Base-by-base conservation (phyloP, 2,113 vertebrate genomes). In the Labrus mixtus region DNA sequence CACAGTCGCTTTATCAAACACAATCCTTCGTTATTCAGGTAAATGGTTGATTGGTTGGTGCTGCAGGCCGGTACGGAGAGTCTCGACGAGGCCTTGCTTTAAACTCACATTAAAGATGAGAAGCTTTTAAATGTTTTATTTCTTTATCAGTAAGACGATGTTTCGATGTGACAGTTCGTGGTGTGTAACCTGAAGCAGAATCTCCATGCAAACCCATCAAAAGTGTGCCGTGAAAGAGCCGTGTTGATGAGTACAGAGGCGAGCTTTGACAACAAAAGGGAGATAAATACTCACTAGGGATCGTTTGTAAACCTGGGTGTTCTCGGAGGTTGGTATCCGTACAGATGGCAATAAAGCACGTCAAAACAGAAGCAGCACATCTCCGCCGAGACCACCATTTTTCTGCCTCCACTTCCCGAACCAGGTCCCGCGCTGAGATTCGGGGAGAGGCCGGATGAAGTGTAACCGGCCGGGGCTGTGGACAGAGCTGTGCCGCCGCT, bases 361-460 rank as follows among this genome's bases (percentile, higher is more conserved):
- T 98, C 97, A 95, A 98, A 97, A 92, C 97, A 98, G 95, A 98
- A 98, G 96, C 97, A 97, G 95, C 97, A 98, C 97, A 98, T 98
- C 96, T 98, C 97, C 83, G 97, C 96, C 79, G 97, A 97, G 83
- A 98, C 97, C 79, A 98, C 96, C 97, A 98, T 98, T 94, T 97
- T 98, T 93, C 97, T 96, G 93, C 95, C 94, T 84, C 95, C 95
- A 79, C 94, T 94, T 91, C 94, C 94, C 81, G 93, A 94, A 67
- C 94, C 94, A 68, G 93, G 90, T 87, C 94, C 95, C 65, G 94
- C 93, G 90, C 92, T 95, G 78, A 95, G 94, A 79, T 93, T 95
- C 76, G 95, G 94, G 83, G 94, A 94, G 74, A 95, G 93, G 87
- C 95, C 94, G 73, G 93, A 93, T 78, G 95, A 94, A 76, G 90